These are phyloP conservation scores for Cantharis flavilabris DNA, from an alignment of 2,888 invertebrate species.

Conservation along the genomic window DNA sequence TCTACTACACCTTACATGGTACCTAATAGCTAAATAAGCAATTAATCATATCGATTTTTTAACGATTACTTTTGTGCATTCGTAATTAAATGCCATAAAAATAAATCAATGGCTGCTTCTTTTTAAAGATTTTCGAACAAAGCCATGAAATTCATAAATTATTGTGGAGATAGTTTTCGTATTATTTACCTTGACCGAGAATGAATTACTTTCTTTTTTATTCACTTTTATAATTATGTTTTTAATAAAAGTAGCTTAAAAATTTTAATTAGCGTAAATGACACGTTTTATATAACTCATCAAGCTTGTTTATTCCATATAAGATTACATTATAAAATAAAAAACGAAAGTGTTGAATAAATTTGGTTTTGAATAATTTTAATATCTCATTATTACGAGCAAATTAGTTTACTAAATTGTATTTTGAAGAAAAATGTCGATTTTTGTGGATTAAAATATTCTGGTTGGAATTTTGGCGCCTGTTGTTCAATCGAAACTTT, in stretches of 20 bases:
- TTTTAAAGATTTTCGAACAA: neutral
- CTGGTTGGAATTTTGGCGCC: neutral
- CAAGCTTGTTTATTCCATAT: neutral
- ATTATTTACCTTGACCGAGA: slow-evolving; percentile 34
- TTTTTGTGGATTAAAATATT: neutral
- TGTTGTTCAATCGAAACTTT: neutral
- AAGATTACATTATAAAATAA: neutral
- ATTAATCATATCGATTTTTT: neutral
- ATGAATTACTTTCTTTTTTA: slow-evolving; percentile 28
- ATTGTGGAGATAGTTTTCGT: slow-evolving; percentile 7
- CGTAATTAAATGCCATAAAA: neutral
- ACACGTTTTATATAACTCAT: neutral
- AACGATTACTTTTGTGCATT: neutral
- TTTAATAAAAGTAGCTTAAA: neutral
- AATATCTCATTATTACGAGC: neutral
- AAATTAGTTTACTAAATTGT: neutral
- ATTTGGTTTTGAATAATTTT: neutral
- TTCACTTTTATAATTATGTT: neutral
- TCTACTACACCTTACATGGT: neutral
- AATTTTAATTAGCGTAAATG: neutral
- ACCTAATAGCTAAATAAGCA: neutral
- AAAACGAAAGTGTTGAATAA: neutral
- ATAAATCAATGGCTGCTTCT: neutral
- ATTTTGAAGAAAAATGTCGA: neutral
- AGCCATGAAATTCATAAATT: neutral